Percentiles rank a stretch among this genome's conserved stretches.
Conservation (phyloP, 92 coral and sea anemone species). For the Plumapathes pennacea region DNA sequence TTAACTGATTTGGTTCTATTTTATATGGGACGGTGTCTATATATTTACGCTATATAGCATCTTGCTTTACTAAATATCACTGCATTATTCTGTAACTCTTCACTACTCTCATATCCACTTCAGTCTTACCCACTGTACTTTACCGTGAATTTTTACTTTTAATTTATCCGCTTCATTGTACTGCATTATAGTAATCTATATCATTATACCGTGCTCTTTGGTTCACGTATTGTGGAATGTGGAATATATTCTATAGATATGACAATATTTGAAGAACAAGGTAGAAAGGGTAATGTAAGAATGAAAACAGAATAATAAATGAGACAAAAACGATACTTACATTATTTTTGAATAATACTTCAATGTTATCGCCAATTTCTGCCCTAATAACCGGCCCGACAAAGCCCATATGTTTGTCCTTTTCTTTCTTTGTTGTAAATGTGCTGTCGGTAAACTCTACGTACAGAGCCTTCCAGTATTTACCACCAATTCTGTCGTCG, state of each 20-base stretch:
- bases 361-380: slow-evolving; percentile 69
- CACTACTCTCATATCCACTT: too few relatives aligned
- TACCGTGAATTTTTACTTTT: too few relatives aligned
- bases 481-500: slow-evolving; percentile 60
- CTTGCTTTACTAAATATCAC: too few relatives aligned
- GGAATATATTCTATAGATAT: not conserved
- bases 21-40: too few relatives aligned
- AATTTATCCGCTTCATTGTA: too few relatives aligned
- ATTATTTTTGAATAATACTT: slow-evolving; percentile 61
- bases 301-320: not conserved
- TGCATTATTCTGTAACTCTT: too few relatives aligned
- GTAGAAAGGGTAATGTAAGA: not conserved
- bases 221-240: too few relatives aligned
- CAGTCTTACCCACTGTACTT: too few relatives aligned
- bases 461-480: slow-evolving; percentile 65
- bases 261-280: not conserved
- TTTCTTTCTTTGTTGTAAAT: slow-evolving; percentile 28
- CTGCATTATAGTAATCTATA: too few relatives aligned
- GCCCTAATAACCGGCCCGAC: slow-evolving; percentile 79
- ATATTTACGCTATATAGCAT: too few relatives aligned
- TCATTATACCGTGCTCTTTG: too few relatives aligned
- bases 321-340: slow-evolving; percentile 6
- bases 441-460: slow-evolving; percentile 44
- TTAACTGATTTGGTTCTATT: not conserved
- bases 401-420: slow-evolving; percentile 54